These are phyloP conservation scores for Anthonomus grandis DNA, from an alignment of 1,140 invertebrate species.

Conservation along the genomic window DNA sequence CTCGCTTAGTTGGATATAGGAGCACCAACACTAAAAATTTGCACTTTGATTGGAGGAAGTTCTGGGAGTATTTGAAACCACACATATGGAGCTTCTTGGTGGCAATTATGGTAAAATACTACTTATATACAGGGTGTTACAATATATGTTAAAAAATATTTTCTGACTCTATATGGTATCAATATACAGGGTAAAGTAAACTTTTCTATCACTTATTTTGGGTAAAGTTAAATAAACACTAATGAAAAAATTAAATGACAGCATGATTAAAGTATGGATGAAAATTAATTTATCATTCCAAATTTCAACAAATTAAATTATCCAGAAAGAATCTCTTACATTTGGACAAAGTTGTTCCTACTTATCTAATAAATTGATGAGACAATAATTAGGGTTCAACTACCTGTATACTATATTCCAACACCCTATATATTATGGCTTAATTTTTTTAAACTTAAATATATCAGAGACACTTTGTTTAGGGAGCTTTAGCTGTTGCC, in stretches of 20 bases:
- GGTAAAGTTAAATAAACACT: not conserved
- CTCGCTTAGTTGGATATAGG: slow-evolving; percentile 41
- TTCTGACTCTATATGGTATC: not conserved
- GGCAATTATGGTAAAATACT: slow-evolving; percentile 54
- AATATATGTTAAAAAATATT: too few species aligned
- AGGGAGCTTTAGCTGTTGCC: slow-evolving; percentile 79
- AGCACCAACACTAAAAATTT: slow-evolving; percentile 43
- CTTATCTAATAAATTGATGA: too few species aligned
- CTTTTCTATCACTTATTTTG: not conserved
- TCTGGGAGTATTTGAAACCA: slow-evolving; percentile 62
- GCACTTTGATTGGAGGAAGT: slow-evolving; percentile 60
- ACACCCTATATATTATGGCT: not conserved
- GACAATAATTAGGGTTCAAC: too few species aligned
- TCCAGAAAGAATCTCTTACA: too few species aligned
- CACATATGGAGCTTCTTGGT: slow-evolving; percentile 56
- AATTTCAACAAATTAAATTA: not conserved
- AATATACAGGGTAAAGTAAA: not conserved
- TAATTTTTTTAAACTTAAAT: slow-evolving; percentile 29
- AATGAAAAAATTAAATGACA: not conserved
- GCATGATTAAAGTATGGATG: not conserved
- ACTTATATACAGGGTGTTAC: not conserved
- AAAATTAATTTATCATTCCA: not conserved
- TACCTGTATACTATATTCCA: too few species aligned
- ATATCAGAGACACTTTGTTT: too few species aligned
- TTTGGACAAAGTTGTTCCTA: too few species aligned